These are phyloP conservation scores for Phymatocera aterrima DNA, from an alignment of 2,888 invertebrate species.

Conservation along the genomic window DNA sequence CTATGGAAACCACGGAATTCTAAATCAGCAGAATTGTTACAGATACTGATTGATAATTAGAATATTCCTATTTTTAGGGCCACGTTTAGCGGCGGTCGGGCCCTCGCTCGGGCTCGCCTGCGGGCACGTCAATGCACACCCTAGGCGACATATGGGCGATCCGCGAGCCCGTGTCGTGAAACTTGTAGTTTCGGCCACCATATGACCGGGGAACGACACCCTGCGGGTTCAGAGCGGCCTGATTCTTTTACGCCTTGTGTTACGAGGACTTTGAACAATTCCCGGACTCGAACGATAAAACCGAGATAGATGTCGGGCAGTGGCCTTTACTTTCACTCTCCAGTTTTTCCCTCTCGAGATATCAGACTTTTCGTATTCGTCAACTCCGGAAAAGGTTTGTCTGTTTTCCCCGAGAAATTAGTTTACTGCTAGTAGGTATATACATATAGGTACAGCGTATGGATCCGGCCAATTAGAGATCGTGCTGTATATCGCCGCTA, in stretches of 20 bases:
- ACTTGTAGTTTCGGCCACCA: conserved; percentile 35
- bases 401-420: too few relatives aligned
- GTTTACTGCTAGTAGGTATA: too few relatives aligned
- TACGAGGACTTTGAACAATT: conserved; percentile 20
- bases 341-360: neutral
- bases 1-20: neutral
- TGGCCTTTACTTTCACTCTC: neutral
- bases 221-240: conserved; percentile 19
- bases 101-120: conserved; percentile 2
- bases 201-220: conserved; percentile 26
- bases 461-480: neutral
- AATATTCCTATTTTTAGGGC: neutral
- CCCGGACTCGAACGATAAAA: conserved; percentile 1
- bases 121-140: neutral
- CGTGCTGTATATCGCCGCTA: neutral
- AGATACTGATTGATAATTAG: conserved; percentile 8
- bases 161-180: conserved; percentile 22
- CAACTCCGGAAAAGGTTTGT: neutral
- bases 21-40: too few relatives aligned
- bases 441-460: too few relatives aligned
- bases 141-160: conserved; percentile 36
- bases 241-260: conserved; percentile 14
- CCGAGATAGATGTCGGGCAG: neutral
- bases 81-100: conserved; percentile 12
- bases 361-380: neutral